These are phyloP conservation scores for Aythya fuligula DNA, from an alignment of 2,797 vertebrate genomes.

Conservation along the genomic window DNA sequence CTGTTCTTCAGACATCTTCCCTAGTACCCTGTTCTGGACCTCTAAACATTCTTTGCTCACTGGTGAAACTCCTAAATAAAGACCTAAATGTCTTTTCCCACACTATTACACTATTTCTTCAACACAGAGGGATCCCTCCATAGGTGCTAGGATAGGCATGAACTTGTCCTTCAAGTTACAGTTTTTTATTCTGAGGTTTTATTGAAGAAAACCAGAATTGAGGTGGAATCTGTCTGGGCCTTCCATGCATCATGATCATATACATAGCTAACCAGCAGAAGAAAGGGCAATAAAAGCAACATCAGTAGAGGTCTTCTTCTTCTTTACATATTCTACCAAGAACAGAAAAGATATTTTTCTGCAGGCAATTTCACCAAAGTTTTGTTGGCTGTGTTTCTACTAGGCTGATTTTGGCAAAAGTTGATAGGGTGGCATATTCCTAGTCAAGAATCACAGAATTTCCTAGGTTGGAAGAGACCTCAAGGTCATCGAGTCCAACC, in stretches of 20 bases:
- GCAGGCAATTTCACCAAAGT: background rate
- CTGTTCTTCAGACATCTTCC: background rate
- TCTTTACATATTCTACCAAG: background rate
- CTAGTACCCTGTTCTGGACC: background rate
- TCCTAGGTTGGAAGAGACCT: too few species aligned
- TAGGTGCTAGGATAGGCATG: background rate
- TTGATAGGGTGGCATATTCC: background rate
- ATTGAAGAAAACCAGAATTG: background rate
- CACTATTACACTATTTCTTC: background rate
- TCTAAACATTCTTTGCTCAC: background rate
- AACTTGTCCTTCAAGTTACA: background rate
- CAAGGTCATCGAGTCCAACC: too few species aligned
- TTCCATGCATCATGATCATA: accelerated
- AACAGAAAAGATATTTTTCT: background rate
- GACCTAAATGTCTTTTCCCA: background rate
- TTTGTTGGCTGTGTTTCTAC: background rate
- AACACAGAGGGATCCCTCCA: background rate
- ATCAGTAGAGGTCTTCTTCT: background rate
- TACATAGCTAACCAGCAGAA: background rate
- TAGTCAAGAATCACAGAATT: too few species aligned
- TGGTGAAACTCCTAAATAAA: background rate
- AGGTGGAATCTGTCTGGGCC: background rate
- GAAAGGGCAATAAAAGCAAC: background rate
- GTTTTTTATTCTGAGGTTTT: background rate
- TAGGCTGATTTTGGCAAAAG: background rate